Evolutionary conservation across 2,888 invertebrate species (phyloP).

Genomic region (Xestobium rufovillosum): DNA sequence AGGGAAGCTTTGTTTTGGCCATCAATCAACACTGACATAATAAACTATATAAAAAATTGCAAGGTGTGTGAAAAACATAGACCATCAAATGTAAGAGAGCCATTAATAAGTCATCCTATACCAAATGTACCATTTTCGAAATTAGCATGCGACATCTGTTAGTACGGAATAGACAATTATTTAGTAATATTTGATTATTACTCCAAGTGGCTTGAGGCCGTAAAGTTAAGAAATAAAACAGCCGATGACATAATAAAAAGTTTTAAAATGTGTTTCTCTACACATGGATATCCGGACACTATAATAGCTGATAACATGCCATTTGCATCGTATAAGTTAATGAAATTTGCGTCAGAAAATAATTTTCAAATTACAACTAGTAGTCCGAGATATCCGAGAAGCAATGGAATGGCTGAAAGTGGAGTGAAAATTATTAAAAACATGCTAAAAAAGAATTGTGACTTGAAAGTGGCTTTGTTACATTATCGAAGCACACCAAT

Average conservation of each 20-base stretch:
- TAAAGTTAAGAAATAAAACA: slow-evolving; percentile 2
- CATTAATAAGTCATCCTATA: background rate
- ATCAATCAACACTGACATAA: background rate
- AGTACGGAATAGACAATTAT: slow-evolving; percentile 1
- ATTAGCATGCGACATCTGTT: slow-evolving; percentile 4
- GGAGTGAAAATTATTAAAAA: slow-evolving; percentile 4
- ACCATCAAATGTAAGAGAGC: background rate
- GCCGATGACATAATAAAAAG: background rate
- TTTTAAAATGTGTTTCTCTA: slow-evolving; percentile 4
- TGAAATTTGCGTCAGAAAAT: slow-evolving; percentile 2
- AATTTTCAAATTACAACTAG: slow-evolving; percentile 4
- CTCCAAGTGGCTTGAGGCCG: slow-evolving; percentile 8
- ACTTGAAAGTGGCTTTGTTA: slow-evolving; percentile 2
- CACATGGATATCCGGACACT: background rate
- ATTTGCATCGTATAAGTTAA: slow-evolving; percentile 3
- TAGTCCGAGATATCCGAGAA: slow-evolving; percentile 2
- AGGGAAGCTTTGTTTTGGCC: background rate
- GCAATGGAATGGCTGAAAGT: slow-evolving; percentile 8
- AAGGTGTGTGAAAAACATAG: background rate
- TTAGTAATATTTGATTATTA: slow-evolving; percentile 10
- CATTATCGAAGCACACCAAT: slow-evolving; percentile 8
- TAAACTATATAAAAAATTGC: background rate
- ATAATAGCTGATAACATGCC: slow-evolving; percentile 8
- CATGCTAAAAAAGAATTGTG: slow-evolving; percentile 4
- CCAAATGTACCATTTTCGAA: background rate